These are phyloP conservation scores for Haemorhous mexicanus DNA, from an alignment of 2,113 vertebrate genomes.

Conservation along the genomic window DNA sequence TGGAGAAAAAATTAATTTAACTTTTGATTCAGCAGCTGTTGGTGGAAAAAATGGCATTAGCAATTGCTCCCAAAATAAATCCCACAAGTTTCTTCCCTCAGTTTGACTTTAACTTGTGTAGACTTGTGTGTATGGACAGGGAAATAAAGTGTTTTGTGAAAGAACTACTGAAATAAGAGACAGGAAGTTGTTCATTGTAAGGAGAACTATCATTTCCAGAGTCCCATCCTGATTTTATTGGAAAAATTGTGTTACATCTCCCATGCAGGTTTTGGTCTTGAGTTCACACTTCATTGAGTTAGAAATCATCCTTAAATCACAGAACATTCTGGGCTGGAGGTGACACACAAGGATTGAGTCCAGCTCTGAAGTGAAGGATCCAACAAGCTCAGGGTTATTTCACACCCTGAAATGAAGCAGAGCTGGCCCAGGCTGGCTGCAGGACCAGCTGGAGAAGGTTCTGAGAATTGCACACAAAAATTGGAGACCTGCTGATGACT, in stretches of 20 bases:
- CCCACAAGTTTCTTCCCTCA: background rate
- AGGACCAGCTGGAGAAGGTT: background rate
- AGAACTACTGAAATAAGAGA: background rate
- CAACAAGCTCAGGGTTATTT: background rate
- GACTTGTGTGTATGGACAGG: background rate
- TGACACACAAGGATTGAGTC: background rate
- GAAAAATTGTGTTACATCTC: background rate
- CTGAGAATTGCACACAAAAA: background rate
- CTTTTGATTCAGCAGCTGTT: background rate
- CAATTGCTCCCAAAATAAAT: background rate
- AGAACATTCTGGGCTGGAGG: background rate
- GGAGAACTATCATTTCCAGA: background rate
- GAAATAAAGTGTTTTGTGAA: background rate
- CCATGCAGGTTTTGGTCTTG: background rate
- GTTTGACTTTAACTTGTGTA: background rate
- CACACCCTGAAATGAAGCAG: rapidly evolving
- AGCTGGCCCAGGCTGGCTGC: background rate
- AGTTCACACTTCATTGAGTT: background rate
- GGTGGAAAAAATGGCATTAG: background rate
- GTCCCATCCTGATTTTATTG: background rate
- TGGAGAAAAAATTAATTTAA: background rate
- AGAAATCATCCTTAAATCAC: background rate
- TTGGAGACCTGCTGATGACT: rapidly evolving
- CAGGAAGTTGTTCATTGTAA: background rate
- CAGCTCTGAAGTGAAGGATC: background rate